phyloP scores from a whole-genome alignment of 2,113 vertebrate genomes.

The Phalacrocorax carbo region DNA sequence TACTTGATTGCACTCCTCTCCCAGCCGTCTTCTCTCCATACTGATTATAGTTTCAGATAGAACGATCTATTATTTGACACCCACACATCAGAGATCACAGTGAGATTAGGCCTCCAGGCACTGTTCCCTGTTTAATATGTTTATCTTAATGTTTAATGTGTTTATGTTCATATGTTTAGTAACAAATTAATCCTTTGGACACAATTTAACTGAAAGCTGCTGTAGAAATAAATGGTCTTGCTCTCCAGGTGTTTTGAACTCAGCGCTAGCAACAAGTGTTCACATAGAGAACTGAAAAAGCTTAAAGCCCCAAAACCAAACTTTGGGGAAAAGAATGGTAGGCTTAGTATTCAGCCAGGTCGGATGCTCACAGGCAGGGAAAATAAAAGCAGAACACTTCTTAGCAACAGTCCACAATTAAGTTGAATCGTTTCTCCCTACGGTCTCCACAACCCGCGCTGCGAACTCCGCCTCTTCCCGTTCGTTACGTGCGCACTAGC shows the following conservation, averaged over 20 bases:
- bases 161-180: neutral
- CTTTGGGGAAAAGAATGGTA: rapidly evolving
- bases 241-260: rapidly evolving
- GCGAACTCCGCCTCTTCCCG: neutral
- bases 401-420: rapidly evolving
- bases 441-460: neutral
- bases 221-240: neutral
- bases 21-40: neutral
- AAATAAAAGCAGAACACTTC: neutral
- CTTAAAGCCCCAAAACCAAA: neutral
- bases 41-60: neutral
- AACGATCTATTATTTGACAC: neutral
- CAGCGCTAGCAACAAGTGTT: neutral
- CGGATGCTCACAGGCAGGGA: neutral
- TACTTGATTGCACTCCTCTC: neutral
- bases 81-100: neutral
- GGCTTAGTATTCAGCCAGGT: neutral
- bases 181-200: neutral
- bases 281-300: neutral
- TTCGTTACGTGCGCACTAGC: no score
- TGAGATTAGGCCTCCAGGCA: neutral
- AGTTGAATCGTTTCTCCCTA: neutral
- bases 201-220: neutral
- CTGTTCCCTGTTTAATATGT: neutral
- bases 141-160: neutral